Evolutionary conservation across 2,888 invertebrate species (phyloP).

Genomic region (Prosapia bicincta): DNA sequence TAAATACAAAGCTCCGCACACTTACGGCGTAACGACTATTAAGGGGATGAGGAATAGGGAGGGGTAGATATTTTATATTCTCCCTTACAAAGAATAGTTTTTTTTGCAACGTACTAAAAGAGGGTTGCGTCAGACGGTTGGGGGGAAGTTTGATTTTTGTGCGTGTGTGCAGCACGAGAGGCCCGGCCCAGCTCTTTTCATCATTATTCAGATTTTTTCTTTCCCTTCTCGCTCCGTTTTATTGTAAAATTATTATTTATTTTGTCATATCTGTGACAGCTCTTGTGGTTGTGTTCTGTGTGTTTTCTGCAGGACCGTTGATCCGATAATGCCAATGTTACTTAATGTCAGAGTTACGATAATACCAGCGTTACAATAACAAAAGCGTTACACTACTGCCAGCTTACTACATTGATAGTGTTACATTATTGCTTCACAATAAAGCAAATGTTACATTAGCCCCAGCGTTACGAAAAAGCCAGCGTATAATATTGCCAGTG

Average conservation of each 20-base stretch:
- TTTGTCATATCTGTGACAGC: not conserved
- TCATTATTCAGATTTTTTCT: not conserved
- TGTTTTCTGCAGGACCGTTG: too few species aligned
- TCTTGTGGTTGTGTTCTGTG: not conserved
- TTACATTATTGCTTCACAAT: too few species aligned
- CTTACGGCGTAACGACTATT: not conserved
- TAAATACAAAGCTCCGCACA: not conserved
- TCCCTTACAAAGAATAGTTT: not conserved
- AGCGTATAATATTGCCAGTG: too few species aligned
- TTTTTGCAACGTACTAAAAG: not conserved
- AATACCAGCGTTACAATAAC: too few species aligned
- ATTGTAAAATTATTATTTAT: not conserved
- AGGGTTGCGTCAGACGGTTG: not conserved
- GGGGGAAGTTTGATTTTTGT: not conserved
- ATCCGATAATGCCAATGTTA: too few species aligned
- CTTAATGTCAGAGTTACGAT: too few species aligned
- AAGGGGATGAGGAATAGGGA: not conserved
- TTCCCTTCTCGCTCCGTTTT: not conserved
- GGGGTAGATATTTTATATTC: conserved; percentile 2
- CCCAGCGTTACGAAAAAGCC: too few species aligned
- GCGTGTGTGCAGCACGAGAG: not conserved
- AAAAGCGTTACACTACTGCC: too few species aligned
- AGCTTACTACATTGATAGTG: too few species aligned
- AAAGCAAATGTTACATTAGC: too few species aligned
- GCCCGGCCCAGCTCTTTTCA: not conserved